Evolutionary conservation across 2,888 invertebrate genomes (phyloP).

Genomic region (Hypercompe scribonia): DNA sequence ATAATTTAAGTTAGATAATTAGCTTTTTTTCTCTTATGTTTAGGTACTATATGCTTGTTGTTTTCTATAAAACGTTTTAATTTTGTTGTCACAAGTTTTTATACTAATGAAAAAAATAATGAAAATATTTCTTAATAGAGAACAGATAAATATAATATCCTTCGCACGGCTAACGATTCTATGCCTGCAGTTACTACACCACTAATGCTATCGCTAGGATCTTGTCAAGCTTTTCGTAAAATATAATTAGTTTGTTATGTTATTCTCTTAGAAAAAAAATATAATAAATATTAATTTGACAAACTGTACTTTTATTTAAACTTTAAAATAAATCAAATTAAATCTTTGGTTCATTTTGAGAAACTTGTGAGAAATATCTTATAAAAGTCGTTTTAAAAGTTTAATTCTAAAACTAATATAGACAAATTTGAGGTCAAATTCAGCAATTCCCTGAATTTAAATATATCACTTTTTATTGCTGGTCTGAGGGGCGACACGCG

Average conservation of each 20-base stretch:
- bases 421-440: conserved; percentile 46
- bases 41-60: not conserved
- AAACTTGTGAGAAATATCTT: not conserved
- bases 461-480: conserved; percentile 60
- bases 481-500: conserved; percentile 68
- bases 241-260: not conserved
- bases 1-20: not conserved
- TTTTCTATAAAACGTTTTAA: too few species aligned
- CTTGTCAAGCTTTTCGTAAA: not conserved
- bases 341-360: too few species aligned
- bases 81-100: not conserved
- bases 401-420: not conserved
- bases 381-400: not conserved
- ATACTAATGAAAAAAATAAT: not conserved
- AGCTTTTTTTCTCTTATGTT: not conserved
- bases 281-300: not conserved
- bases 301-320: not conserved
- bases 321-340: not conserved
- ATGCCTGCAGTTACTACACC: not conserved
- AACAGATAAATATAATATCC: not conserved
- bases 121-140: not conserved
- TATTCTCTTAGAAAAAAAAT: not conserved
- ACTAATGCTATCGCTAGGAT: too few species aligned
- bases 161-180: not conserved
- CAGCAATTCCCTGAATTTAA: conserved; percentile 51